Evolutionary conservation across 2,888 invertebrate genomes (phyloP), one percentile per base, ranked within the genome.

Genomic region (Nymphalis polychloros): DNA sequence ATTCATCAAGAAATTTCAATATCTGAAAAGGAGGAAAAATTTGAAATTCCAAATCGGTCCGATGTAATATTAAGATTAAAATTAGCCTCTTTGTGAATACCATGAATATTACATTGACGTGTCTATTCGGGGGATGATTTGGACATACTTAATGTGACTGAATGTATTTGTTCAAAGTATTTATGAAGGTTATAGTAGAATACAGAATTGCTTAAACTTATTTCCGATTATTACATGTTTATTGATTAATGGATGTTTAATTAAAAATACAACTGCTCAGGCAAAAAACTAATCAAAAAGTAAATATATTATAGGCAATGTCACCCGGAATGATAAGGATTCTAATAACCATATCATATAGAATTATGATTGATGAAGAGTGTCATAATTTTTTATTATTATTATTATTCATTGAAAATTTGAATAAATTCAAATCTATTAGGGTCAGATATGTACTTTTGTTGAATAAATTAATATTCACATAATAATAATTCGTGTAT

Each of bases 1-100:
- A 74, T 70, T 73, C 71, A 72, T 72, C 72, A 72, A 72, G 70
- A 69, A 74, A 74, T 74, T 72, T 73, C 75, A 75, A 76, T 75
- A 73, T 76, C 74, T 68, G 70, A 66, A 64, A 64, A 57, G 67
- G 62, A 60, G 62, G 48, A 46, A 65, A 23, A 71, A 75, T 73
- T 71, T 71, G 64, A 73, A 72, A 67, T 71, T 71, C 69, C 65
- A 69, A 55, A 73, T 66, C 35, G 49, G 13, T 53, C 53, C 63
- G 53, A 68, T 70, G 61, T 61, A 61, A 72, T 67, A 68, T 66
- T 68, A 64, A 70, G 68, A 72, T 72, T 66, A 67, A 72, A 70
- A 70, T 72, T 70, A 69, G 70, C 61, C 60, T 55, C 70, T 70
- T 72, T 72, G 66, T 70, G 59, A 50, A 48, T 17, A 62, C 66